phyloP scores from a whole-genome alignment of 1,140 invertebrate genomes.

The Melanaphis sacchari region DNA sequence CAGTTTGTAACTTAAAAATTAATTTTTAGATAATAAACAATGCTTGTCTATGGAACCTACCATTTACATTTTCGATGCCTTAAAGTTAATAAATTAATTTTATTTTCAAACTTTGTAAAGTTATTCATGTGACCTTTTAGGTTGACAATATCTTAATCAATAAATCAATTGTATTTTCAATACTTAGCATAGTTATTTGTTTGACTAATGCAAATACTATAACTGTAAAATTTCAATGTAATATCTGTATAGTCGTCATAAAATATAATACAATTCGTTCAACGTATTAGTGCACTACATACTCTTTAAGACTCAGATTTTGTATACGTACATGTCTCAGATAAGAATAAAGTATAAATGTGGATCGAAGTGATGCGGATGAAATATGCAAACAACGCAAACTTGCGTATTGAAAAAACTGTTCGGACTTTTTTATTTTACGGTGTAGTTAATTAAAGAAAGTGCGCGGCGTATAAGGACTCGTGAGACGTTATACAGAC shows the following conservation, averaged over 20 bases:
- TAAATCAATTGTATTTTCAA: too few species aligned
- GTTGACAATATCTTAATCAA: too few species aligned
- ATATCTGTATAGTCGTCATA: not conserved
- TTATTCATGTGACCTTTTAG: too few species aligned
- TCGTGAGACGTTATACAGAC: not conserved
- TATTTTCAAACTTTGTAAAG: not conserved
- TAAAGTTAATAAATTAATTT: not conserved
- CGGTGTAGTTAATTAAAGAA: not conserved
- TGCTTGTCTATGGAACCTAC: too few species aligned
- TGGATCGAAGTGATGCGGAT: not conserved
- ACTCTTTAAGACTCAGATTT: not conserved
- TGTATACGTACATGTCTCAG: not conserved
- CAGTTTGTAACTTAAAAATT: not conserved
- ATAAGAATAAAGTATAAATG: not conserved
- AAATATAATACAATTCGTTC: not conserved
- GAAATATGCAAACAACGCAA: not conserved
- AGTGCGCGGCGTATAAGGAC: not conserved
- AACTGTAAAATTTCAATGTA: not conserved
- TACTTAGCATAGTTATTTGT: not conserved
- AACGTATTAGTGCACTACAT: not conserved
- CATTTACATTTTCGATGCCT: too few species aligned
- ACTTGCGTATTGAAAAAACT: not conserved
- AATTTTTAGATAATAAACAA: too few species aligned
- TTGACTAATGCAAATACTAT: not conserved
- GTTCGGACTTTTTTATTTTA: not conserved